Conservation (phyloP, 2,888 invertebrate species). For the Schrankia costaestrigalis region DNA sequence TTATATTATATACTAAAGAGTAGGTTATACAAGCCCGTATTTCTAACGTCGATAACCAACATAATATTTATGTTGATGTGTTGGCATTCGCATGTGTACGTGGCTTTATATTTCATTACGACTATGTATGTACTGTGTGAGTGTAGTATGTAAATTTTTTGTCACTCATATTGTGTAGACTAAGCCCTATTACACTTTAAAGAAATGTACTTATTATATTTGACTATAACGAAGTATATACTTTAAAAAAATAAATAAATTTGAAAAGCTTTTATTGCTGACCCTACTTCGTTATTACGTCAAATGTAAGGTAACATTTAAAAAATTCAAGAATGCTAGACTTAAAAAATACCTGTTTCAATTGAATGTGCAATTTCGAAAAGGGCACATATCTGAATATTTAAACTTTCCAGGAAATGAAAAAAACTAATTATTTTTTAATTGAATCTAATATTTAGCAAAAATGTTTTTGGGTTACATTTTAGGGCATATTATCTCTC, state of each 20-base stretch:
- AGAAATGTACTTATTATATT: constrained; percentile 9
- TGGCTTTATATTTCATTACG: constrained; percentile 20
- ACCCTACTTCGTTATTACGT: constrained; percentile 9
- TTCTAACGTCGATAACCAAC: constrained; percentile 6
- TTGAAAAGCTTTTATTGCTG: no score
- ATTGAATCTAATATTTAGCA: no score
- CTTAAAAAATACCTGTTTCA: constrained; percentile 12
- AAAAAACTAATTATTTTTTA: no score
- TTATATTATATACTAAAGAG: constrained; percentile 5
- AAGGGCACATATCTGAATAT: no score
- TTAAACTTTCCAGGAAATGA: no score
- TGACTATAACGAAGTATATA: no score
- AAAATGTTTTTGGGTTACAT: no score
- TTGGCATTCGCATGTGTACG: constrained; percentile 19
- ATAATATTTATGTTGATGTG: constrained; percentile 13
- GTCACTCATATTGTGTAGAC: constrained; percentile 34
- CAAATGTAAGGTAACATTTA: constrained; percentile 15
- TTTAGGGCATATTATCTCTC: no score
- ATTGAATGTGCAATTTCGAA: no score
- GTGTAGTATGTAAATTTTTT: constrained; percentile 32
- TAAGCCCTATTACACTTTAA: constrained; percentile 30
- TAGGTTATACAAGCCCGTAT: constrained; percentile 4
- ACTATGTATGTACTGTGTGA: constrained; percentile 27
- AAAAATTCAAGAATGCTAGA: constrained; percentile 29
- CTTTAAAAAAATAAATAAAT: no score